phyloP scores from a whole-genome alignment of 2,888 invertebrate genomes.

The Diogma glabrata region DNA sequence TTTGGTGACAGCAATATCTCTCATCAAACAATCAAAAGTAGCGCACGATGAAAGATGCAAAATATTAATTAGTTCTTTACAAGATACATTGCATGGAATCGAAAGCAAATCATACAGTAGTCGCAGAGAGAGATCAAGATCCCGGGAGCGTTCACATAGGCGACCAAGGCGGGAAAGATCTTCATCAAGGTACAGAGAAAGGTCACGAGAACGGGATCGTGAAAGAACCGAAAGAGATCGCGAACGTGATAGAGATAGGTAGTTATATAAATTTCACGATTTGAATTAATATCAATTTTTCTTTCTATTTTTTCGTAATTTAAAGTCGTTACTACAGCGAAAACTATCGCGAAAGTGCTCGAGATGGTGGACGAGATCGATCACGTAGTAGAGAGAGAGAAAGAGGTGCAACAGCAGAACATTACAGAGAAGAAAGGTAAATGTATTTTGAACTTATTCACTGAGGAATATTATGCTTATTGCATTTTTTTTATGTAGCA shows the following conservation, averaged over 20 bases:
- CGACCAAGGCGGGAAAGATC: conserved; percentile 36
- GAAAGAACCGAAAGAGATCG: conserved; percentile 36
- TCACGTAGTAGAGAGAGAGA: conserved; percentile 67
- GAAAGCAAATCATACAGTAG: conserved; percentile 96
- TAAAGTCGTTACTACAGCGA: conserved; percentile 22
- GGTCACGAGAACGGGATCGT: conserved; percentile 57
- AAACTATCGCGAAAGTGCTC: conserved; percentile 37
- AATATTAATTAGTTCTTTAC: conserved; percentile 89
- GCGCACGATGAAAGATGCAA: conserved; percentile 87
- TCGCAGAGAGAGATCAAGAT: conserved; percentile 47
- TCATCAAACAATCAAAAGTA: conserved; percentile 94
- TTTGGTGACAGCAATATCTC: conserved; percentile 93
- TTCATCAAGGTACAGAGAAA: conserved; percentile 53
- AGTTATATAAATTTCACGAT: conserved; percentile 30
- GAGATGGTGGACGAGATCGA: conserved; percentile 44
- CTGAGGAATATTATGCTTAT: not conserved
- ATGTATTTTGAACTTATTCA: not conserved
- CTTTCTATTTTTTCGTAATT: conserved; percentile 7
- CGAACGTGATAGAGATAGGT: conserved; percentile 40
- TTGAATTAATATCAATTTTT: conserved; percentile 9
- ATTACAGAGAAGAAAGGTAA: conserved; percentile 36
- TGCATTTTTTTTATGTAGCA: conserved; percentile 38
- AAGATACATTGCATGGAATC: conserved; percentile 93
- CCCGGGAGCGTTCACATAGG: conserved; percentile 39
- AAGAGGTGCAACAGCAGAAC: conserved; percentile 26